These are phyloP conservation scores for Amphilophus citrinellus DNA, from an alignment of 2,113 vertebrate genomes.

Conservation along the genomic window DNA sequence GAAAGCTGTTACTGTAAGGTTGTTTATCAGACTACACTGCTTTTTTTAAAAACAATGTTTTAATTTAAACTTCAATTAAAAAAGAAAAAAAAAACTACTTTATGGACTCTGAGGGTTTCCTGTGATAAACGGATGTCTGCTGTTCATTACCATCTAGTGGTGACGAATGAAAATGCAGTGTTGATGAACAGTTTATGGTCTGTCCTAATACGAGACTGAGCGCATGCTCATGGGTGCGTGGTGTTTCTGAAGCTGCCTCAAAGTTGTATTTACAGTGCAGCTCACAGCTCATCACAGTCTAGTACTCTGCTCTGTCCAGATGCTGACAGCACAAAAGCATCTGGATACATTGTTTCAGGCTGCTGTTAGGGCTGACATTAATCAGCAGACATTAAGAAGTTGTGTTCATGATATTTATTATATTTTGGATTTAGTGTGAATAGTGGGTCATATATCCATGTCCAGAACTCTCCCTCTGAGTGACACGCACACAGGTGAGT, in stretches of 20 bases:
- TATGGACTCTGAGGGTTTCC: not conserved
- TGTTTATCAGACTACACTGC: not conserved
- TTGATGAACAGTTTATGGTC: not conserved
- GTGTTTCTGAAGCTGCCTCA: not conserved
- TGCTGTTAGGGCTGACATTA: not conserved
- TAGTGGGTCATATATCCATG: not conserved
- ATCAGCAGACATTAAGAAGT: not conserved
- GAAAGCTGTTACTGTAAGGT: constrained; percentile 6
- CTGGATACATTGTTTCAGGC: not conserved
- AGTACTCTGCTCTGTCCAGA: not conserved
- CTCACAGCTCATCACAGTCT: not conserved
- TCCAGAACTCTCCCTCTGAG: constrained; percentile 47
- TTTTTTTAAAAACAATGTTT: not conserved
- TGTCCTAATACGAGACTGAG: not conserved
- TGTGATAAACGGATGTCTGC: not conserved
- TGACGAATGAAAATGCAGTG: not conserved
- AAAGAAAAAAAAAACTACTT: not conserved
- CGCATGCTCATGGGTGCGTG: not conserved
- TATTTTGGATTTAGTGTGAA: not conserved
- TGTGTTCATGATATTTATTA: not conserved
- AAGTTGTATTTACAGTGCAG: not conserved
- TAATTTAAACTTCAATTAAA: not conserved
- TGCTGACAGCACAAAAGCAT: not conserved
- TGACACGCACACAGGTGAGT: constrained; percentile 61
- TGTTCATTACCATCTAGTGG: constrained; percentile 21